These are phyloP conservation scores for Osmerus eperlanus DNA, from an alignment of 2,113 vertebrate species.

Conservation along the genomic window DNA sequence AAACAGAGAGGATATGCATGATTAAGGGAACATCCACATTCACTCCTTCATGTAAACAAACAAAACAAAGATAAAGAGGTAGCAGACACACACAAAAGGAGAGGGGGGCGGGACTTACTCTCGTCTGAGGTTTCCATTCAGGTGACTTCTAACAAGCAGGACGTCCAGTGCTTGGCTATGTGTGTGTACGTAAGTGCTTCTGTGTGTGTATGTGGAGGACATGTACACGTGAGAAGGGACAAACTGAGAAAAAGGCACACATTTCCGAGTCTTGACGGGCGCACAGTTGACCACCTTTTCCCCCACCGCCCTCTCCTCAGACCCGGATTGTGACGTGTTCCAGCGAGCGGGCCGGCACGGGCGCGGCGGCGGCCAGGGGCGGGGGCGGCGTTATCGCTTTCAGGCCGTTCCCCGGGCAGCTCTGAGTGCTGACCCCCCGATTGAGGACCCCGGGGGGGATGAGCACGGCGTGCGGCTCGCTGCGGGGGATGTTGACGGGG, in stretches of 20 bases:
- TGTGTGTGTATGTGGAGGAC: conserved; percentile 7
- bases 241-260: conserved; percentile 79
- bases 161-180: conserved; percentile 7
- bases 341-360: conserved; percentile 61
- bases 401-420: conserved; percentile 79
- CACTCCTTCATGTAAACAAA: background rate
- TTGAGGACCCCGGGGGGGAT: conserved; percentile 49
- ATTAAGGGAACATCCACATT: background rate
- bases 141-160: background rate
- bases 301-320: conserved; percentile 43
- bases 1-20: conserved; percentile 23
- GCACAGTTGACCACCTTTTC: too few relatives aligned
- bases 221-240: conserved; percentile 26
- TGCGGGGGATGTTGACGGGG: conserved; percentile 81
- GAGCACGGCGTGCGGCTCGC: conserved; percentile 54
- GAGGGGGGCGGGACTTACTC: background rate
- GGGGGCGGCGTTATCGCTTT: conserved; percentile 78
- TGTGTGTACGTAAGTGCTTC: background rate
- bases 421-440: conserved; percentile 61
- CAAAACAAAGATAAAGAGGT: conserved; percentile 2
- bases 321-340: conserved; percentile 73
- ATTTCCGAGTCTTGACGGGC: conserved; percentile 16
- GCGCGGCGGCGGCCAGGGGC: background rate
- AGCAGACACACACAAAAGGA: background rate
- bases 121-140: background rate